Conservation (phyloP, 2,797 vertebrate genomes). For the Poecile montanus region DNA sequence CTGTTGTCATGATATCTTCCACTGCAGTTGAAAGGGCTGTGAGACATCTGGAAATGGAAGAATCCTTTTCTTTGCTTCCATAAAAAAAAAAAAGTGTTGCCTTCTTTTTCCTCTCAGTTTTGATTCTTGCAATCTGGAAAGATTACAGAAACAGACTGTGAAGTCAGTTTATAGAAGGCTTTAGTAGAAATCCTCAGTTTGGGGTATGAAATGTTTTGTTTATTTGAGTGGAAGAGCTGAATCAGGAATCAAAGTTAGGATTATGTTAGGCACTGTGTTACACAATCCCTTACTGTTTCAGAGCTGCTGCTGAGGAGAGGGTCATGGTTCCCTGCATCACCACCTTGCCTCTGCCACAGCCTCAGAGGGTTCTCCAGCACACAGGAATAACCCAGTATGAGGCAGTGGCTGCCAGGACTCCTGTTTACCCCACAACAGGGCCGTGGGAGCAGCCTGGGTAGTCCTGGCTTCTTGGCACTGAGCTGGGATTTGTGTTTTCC, state of each 20-base stretch:
- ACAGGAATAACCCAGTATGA: neutral
- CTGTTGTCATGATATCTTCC: constrained; percentile 1
- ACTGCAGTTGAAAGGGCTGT: neutral
- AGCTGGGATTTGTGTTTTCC: neutral
- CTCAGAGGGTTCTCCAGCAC: neutral
- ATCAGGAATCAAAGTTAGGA: neutral
- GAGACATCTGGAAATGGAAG: constrained; percentile 33
- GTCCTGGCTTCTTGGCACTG: neutral
- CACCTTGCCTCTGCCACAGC: neutral
- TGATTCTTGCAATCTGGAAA: neutral
- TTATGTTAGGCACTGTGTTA: neutral
- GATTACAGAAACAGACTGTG: neutral
- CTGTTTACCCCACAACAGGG: rapidly evolving
- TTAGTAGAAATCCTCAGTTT: constrained; percentile 20
- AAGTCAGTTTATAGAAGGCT: constrained; percentile 19
- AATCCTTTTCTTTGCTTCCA: neutral
- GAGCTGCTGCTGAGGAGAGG: neutral
- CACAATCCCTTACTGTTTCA: neutral
- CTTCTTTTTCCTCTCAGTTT: neutral
- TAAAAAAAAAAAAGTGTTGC: neutral
- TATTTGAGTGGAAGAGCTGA: neutral
- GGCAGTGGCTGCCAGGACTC: neutral
- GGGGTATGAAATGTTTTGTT: constrained; percentile 1
- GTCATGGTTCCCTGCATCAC: rapidly evolving
- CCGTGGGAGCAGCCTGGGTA: neutral